These are phyloP conservation scores for Embiotoca jacksoni DNA, from an alignment of 2,113 vertebrate genomes.

Conservation along the genomic window DNA sequence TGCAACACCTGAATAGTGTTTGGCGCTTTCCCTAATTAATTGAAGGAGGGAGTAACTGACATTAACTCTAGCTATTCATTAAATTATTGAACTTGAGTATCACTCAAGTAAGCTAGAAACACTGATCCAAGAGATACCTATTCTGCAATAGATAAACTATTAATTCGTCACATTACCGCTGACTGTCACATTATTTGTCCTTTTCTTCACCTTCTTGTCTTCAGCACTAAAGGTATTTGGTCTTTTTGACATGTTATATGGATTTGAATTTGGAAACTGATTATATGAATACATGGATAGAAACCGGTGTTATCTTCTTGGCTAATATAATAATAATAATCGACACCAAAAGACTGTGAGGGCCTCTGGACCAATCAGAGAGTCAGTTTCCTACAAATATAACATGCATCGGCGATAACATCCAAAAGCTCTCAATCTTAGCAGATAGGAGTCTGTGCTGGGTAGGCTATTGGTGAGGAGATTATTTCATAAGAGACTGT, in stretches of 20 bases:
- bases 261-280: neutral
- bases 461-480: conserved; percentile 38
- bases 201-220: too few relatives aligned
- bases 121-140: too few relatives aligned
- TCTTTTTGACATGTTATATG: too few relatives aligned
- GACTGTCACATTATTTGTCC: neutral
- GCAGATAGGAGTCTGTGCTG: conserved; percentile 48
- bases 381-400: neutral
- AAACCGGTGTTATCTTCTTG: neutral
- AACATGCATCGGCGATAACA: conserved; percentile 3
- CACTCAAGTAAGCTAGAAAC: too few relatives aligned
- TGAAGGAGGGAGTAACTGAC: too few relatives aligned
- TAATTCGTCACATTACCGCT: neutral
- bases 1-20: too few relatives aligned
- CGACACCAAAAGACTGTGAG: conserved; percentile 8
- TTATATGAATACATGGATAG: too few relatives aligned
- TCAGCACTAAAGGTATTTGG: too few relatives aligned
- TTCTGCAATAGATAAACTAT: too few relatives aligned
- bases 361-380: conserved; percentile 12
- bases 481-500: conserved; percentile 69
- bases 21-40: too few relatives aligned
- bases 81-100: too few relatives aligned
- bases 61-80: too few relatives aligned
- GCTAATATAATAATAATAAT: conserved; percentile 12
- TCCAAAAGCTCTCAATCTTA: conserved; percentile 27